Evolutionary conservation across 2,797 vertebrate genomes (phyloP).

Genomic region (Dicrostonyx torquatus): DNA sequence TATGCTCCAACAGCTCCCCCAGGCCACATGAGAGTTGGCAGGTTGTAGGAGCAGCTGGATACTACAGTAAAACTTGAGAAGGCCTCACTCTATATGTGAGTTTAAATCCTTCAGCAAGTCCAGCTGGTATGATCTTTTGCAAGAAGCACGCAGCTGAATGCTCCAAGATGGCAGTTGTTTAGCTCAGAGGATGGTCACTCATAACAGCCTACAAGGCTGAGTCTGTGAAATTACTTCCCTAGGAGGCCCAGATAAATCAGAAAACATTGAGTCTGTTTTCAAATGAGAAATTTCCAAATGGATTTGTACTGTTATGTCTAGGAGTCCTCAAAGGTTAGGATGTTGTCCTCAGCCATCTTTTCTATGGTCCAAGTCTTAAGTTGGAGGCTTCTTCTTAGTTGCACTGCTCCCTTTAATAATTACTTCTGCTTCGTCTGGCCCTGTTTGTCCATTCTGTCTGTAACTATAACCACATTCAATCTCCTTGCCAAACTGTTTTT

Average conservation of each 20-base stretch:
- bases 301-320: background rate
- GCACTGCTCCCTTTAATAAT: background rate
- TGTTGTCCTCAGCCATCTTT: background rate
- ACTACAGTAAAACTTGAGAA: background rate
- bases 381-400: background rate
- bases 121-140: background rate
- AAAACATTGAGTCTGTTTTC: background rate
- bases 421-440: background rate
- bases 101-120: background rate
- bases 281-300: background rate
- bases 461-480: background rate
- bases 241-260: background rate
- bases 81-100: background rate
- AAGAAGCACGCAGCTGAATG: background rate
- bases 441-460: background rate
- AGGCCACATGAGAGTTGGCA: background rate
- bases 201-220: background rate
- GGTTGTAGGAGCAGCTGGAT: background rate
- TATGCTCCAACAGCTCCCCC: background rate
- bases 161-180: background rate
- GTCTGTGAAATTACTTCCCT: background rate
- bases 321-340: background rate
- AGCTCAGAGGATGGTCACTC: background rate
- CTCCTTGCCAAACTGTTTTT: background rate
- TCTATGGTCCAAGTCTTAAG: background rate